A percentile compares a stretch with the other conserved stretches of the same genome.
These are phyloP conservation scores for Pimephales promelas DNA, from an alignment of 2,113 vertebrate species.

Conservation along the genomic window DNA sequence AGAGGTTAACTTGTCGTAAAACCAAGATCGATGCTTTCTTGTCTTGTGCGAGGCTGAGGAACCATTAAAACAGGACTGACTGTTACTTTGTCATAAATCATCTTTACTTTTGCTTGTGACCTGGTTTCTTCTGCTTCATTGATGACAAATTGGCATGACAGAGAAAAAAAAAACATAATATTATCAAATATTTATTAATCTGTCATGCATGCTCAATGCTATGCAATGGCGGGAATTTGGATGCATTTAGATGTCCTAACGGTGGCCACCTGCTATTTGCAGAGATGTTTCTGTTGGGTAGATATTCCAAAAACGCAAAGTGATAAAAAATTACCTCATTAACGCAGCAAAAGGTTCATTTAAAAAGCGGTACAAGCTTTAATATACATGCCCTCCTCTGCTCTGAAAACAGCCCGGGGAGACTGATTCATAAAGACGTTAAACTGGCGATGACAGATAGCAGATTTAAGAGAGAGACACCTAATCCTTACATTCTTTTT, in stretches of 20 bases:
- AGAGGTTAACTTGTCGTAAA: conserved; percentile 53
- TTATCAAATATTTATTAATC: conserved; percentile 21
- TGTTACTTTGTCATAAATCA: conserved; percentile 29
- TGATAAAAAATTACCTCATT: conserved; percentile 20
- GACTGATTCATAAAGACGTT: conserved; percentile 46
- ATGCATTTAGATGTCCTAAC: not conserved
- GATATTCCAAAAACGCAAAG: conserved; percentile 17
- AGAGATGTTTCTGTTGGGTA: not conserved
- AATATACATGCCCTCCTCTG: conserved; percentile 35
- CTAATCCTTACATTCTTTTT: conserved; percentile 55
- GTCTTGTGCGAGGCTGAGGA: conserved; percentile 20
- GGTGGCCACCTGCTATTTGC: not conserved
- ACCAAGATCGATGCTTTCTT: conserved; percentile 40
- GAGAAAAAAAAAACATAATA: not conserved
- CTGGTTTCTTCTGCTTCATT: conserved; percentile 22
- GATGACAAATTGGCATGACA: conserved; percentile 35
- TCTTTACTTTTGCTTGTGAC: conserved; percentile 1
- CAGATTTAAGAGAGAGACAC: conserved; percentile 55
- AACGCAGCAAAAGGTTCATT: not conserved
- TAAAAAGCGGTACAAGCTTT: conserved; percentile 9
- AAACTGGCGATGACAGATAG: conserved; percentile 54
- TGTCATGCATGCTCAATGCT: not conserved
- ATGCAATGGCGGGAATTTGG: not conserved
- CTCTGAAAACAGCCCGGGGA: conserved; percentile 35
- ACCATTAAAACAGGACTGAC: conserved; percentile 10